Percentiles rank a stretch among this genome's conserved stretches.
These are phyloP conservation scores for Chrysomallon squamiferum DNA, from an alignment of 1,140 invertebrate species.

Conservation along the genomic window DNA sequence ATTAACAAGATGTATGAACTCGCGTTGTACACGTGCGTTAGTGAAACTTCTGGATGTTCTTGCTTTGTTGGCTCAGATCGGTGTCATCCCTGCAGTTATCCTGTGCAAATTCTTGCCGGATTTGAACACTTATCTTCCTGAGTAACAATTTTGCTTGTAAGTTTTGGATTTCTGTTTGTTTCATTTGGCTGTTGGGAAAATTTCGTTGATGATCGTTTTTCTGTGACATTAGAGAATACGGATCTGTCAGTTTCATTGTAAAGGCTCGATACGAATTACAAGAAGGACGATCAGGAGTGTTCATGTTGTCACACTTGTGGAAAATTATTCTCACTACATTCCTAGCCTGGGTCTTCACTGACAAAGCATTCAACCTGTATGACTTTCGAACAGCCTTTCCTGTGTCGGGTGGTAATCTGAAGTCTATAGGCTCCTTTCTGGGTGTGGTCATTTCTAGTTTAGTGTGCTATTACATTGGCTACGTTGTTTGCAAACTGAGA, in stretches of 20 bases:
- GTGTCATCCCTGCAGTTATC: constrained; percentile 25
- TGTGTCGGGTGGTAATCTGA: no score
- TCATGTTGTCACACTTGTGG: constrained; percentile 18
- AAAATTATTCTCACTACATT: constrained; percentile 33
- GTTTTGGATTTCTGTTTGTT: constrained; percentile 75
- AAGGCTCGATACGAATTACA: constrained; percentile 22
- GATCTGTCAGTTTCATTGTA: constrained; percentile 3
- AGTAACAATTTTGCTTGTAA: constrained; percentile 2
- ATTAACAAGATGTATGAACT: not conserved
- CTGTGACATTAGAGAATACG: not conserved
- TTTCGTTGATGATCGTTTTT: constrained; percentile 74
- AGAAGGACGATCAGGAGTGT: constrained; percentile 23
- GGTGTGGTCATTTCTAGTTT: not conserved
- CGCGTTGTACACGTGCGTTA: not conserved
- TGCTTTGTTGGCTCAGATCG: constrained; percentile 20
- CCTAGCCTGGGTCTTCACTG: constrained; percentile 25
- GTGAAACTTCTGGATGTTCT: constrained; percentile 20
- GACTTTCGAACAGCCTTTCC: not conserved
- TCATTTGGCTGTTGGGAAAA: constrained; percentile 98
- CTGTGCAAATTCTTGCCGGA: constrained; percentile 2
- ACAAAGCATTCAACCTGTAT: not conserved
- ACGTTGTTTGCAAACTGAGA: constrained; percentile 46
- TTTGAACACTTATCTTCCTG: not conserved
- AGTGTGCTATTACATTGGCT: constrained; percentile 38
- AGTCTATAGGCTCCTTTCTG: no score